Base-by-base conservation (phyloP, 2,888 invertebrate species). In the Odontocerum albicorne region DNA sequence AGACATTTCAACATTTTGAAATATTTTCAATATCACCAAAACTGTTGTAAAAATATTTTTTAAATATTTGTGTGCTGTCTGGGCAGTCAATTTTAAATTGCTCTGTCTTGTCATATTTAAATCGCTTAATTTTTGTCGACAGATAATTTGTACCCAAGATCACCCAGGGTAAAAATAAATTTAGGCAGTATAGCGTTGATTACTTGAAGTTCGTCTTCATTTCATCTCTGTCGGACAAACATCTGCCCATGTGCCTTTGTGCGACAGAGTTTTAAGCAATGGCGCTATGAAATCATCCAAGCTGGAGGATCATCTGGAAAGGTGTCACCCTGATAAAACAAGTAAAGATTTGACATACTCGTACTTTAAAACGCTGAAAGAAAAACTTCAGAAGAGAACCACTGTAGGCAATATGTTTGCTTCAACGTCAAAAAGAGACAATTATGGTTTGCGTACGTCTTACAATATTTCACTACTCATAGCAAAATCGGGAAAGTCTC, bases 401-500 rank as follows among this genome's bases (percentile, higher is more conserved):
- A 62, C 61, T 15, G 12, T 59, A 60, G 49, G 61, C 56, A 64
- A 54, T 36, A 60, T 62, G 44, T 60, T 61, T 49, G 44, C 62
- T 61, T 58, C 56, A 22, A 61, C 59, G 55, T 63, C 59, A 32
- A 43, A 57, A 57, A 57, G 45, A 43, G 40, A 55, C 44, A 51
- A 57, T 19, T 40, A 47, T 55, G 47, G 53, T 43, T 57, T 51
- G 51, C 38, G 33, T 19, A 55, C 44, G 38, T 61, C 56, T 59
- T 61, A 55, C 45, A 43, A 49, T 60, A 57, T 59, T 49, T 55
- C 55, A 17, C 27, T 57, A 33, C 55, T 60, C 35, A 52, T 51
- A 55, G 55, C 58, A 44, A 51, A 59, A 66, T 65, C 52, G 65
- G 64, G 52, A 62, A 66, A 52, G 12, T 64, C 64, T 40, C 64